Evolutionary conservation across 2,888 invertebrate genomes (phyloP), one percentile per base, ranked within the genome.

Genomic region (Athetis lepigone): DNA sequence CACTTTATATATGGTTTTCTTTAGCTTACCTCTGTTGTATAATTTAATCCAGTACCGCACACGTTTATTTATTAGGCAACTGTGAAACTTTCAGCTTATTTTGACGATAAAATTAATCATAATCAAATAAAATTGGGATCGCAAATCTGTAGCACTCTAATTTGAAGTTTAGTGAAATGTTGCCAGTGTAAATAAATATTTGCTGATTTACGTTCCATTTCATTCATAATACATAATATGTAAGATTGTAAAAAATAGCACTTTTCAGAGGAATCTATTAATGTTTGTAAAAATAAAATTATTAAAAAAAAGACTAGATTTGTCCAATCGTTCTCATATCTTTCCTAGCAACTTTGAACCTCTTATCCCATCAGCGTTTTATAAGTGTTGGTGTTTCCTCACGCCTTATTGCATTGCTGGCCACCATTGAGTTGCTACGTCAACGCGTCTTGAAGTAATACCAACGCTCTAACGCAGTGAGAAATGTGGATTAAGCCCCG

Each of bases 151-250:
- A 72, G 64, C 66, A 75, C 75, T 70, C 73, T 74, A 63, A 75
- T 73, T 82, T 82, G 81, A 84, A 66, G 79, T 77, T 71, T 77
- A 8, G n/a, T 25, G 33, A 36, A 67, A 70, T 59, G 65, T 76
- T 69, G 68, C 68, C 36, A 67, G 27, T 47, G 18, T 64, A 46
- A 66, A 74, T 67, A 78, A 70, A 60, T 37, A 21, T 11, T 0
- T 47, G 8, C n/a, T 25, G 21, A 4, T n/a, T 11, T 13, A 13
- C 66, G 75, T 75, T 78, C 43, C 59, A 21, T 77, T 77, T 43
- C 43, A 52, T 8, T 21, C 8, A 8, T 29, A n/a, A 0, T n/a
- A 19, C 5, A 37, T 37, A 11, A 11, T n/a, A n/a, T n/a, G n/a
- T n/a, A 29, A 29, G 29, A 29, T 29, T 6, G n/a, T n/a, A 33